Conservation (phyloP, 2,113 vertebrate genomes). For the Cavia aperea region DNA sequence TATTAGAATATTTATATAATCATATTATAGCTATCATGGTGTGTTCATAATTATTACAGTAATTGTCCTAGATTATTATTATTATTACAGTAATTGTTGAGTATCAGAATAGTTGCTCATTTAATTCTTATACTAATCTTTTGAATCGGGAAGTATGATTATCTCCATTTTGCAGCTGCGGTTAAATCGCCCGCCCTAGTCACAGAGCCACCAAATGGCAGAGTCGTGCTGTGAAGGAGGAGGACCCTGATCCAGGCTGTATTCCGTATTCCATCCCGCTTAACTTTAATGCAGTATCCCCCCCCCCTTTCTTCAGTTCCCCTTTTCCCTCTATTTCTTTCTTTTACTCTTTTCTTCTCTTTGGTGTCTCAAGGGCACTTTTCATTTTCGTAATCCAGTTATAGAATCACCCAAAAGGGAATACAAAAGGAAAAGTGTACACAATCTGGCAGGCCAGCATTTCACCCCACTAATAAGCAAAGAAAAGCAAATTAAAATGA, state of each 20-base stretch:
- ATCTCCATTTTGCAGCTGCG: neutral
- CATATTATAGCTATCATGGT: neutral
- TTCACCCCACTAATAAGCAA: neutral
- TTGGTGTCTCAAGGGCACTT: neutral
- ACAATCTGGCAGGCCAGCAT: slow-evolving; percentile 22
- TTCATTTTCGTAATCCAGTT: slow-evolving; percentile 19
- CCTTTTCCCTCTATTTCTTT: neutral
- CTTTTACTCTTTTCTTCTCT: neutral
- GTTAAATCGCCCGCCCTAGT: neutral
- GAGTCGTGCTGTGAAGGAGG: neutral
- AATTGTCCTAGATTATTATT: neutral
- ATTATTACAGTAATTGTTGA: neutral
- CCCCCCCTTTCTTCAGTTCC: neutral
- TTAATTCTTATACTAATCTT: neutral
- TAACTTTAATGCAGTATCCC: neutral
- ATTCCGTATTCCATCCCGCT: neutral
- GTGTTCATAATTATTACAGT: neutral
- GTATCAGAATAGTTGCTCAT: slow-evolving; percentile 16
- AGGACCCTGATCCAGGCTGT: neutral
- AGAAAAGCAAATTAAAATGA: slow-evolving; percentile 19
- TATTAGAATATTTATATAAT: neutral
- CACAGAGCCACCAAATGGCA: neutral
- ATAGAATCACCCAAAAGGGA: neutral
- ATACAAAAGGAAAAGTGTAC: neutral
- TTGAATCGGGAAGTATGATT: neutral